Base-by-base conservation (phyloP, 1,140 invertebrate species). In the Nylanderia fulva region DNA sequence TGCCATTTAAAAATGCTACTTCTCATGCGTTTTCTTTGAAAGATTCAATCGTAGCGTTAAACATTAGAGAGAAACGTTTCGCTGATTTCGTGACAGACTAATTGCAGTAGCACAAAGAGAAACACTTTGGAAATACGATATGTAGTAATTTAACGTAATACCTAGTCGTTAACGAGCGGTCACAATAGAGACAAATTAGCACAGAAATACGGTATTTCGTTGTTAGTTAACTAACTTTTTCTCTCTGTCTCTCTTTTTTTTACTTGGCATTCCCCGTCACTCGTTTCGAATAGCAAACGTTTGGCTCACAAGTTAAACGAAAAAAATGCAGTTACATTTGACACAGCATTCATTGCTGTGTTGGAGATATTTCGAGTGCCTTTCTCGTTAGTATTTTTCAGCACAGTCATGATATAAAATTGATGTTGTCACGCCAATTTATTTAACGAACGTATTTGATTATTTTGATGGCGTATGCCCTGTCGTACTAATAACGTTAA, bases 161-260 rank as follows among this genome's bases (percentile, higher is more conserved):
- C 74, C 39, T 76, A 54, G 72, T 69, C 60, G 60, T 85, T 87
- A 88, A 87, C 66, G 74, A 84, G 74, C 52, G 56, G 68, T 69
- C 74, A 63, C 72, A 63, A 88, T 84, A 71, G 45, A 87, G 77
- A 84, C 64, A 88, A 88, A 87, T 87, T 87, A 84, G 58, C 21
- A 56, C 18, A 1, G 54, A 6, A 76, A 72, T 77, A 84, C 79
- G 45, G 52, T 88, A 84, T 71, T 86, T 56, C 56, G 58, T 75
- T 72, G 33, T 68, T 71, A 84, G 60, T 76, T 88, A 69, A 84
- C 63, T 85, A 84, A 86, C 45, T 88, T 86, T 56, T n/a, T n/a
- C n/a, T n/a, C n/a, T n/a, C n/a, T n/a, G n/a, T n/a, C n/a, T 52
- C 21, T 18, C 11, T 13, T 15, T 82, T 72, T 71, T 58, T 82